These are phyloP conservation scores for Phrynosoma platyrhinos DNA, from an alignment of 2,113 vertebrate genomes.

Conservation along the genomic window DNA sequence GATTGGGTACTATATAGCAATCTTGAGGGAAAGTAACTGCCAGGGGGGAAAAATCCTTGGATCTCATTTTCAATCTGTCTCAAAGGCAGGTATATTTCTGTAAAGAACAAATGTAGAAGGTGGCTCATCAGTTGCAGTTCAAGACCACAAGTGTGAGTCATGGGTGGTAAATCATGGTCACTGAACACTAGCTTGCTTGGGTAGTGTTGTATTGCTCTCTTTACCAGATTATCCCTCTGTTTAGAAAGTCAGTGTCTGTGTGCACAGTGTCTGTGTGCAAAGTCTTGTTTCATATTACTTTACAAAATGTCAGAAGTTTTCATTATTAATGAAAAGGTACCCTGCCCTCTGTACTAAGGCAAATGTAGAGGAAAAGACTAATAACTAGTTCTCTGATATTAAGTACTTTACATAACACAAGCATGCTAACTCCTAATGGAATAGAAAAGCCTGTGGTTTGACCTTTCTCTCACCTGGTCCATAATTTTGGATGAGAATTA, in stretches of 20 bases:
- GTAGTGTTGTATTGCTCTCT: background rate
- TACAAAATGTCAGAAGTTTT: background rate
- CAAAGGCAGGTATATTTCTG: background rate
- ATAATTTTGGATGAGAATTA: constrained; percentile 4
- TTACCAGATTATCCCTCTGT: background rate
- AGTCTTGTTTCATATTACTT: background rate
- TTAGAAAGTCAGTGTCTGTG: background rate
- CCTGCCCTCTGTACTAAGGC: background rate
- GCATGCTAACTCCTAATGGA: background rate
- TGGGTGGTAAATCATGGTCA: background rate
- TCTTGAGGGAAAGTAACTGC: background rate
- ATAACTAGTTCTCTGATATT: background rate
- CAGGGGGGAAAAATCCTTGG: background rate
- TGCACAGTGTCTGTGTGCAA: background rate
- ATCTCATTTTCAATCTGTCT: background rate
- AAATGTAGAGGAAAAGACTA: background rate
- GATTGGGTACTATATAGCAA: background rate
- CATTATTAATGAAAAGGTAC: background rate
- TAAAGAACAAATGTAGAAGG: background rate
- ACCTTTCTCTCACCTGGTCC: background rate
- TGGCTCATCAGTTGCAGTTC: background rate
- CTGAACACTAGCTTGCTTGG: background rate
- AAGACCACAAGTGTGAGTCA: background rate
- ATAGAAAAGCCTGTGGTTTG: background rate
- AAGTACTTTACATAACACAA: background rate